Evolutionary conservation across 2,888 invertebrate genomes (phyloP).

Genomic region (Bugulina stolonifera): DNA sequence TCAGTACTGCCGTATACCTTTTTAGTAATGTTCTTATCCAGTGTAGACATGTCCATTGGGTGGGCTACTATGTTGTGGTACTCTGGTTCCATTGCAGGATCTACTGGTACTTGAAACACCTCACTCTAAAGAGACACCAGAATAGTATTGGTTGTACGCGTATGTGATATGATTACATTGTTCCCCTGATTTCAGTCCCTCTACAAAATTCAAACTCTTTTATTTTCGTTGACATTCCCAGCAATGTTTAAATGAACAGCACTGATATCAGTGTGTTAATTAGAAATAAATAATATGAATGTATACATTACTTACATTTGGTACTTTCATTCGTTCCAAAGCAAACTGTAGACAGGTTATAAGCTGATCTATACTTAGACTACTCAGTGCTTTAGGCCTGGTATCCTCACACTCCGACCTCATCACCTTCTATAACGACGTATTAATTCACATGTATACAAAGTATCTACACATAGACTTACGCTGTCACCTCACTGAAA

Average conservation of each 20-base stretch:
- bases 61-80: conserved; percentile 77
- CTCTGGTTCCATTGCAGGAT: conserved; percentile 65
- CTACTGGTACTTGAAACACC: conserved; percentile 72
- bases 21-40: conserved; percentile 70
- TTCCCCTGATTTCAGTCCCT: too few relatives aligned
- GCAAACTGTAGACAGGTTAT: conserved; percentile 74
- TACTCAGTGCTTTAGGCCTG: conserved; percentile 64
- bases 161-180: too few relatives aligned
- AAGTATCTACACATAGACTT: too few relatives aligned
- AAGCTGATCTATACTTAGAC: conserved; percentile 67
- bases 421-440: conserved; percentile 45
- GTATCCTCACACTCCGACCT: conserved; percentile 49
- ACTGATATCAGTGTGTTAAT: too few relatives aligned
- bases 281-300: too few relatives aligned
- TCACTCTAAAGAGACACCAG: conserved; percentile 62
- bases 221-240: too few relatives aligned
- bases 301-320: conserved; percentile 77
- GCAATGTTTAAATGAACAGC: too few relatives aligned
- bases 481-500: too few relatives aligned
- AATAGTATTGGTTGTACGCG: too few relatives aligned
- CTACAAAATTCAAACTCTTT: too few relatives aligned
- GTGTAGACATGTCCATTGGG: conserved; percentile 74
- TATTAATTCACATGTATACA: too few relatives aligned
- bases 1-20: conserved; percentile 78
- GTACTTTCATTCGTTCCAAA: conserved; percentile 72